A percentile compares a stretch with the other conserved stretches of the same genome.
These are phyloP conservation scores for Imbricaverruca yamaguchii DNA, from an alignment of 2,888 invertebrate genomes.

Conservation along the genomic window DNA sequence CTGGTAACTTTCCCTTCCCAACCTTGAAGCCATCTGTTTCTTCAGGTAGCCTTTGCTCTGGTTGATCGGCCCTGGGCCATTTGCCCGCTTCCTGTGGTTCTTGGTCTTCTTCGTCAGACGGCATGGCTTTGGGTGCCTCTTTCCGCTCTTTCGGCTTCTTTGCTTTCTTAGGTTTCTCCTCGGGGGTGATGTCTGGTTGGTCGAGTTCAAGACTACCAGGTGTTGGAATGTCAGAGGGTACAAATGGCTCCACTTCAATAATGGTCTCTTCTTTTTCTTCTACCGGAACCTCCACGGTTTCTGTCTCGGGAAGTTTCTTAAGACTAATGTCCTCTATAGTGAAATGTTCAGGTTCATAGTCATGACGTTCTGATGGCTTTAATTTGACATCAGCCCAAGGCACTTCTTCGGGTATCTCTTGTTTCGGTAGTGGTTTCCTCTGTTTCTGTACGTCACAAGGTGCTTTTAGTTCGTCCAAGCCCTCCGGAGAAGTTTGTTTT, in stretches of 20 bases:
- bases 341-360: background rate
- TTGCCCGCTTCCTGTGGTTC: conserved; percentile 17
- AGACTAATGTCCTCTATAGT: background rate
- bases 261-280: background rate
- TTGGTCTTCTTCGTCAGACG: conserved; percentile 22
- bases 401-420: conserved; percentile 25
- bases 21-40: conserved; percentile 23
- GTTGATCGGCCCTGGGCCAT: conserved; percentile 13
- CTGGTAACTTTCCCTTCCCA: conserved; percentile 24
- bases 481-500: conserved; percentile 13
- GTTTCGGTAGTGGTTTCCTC: conserved; percentile 24
- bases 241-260: background rate
- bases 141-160: conserved; percentile 20
- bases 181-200: background rate
- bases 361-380: conserved; percentile 15
- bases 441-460: background rate
- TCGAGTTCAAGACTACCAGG: background rate
- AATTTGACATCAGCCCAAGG: conserved; percentile 15
- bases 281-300: background rate
- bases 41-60: conserved; percentile 24
- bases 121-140: conserved; percentile 13
- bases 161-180: conserved; percentile 20
- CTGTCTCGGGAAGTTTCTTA: conserved; percentile 16
- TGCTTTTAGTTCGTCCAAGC: conserved; percentile 24
- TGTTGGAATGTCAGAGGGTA: background rate